Conservation (phyloP, 37 sponge, comb jelly and placozoan species). For the Haliclona indistincta region DNA sequence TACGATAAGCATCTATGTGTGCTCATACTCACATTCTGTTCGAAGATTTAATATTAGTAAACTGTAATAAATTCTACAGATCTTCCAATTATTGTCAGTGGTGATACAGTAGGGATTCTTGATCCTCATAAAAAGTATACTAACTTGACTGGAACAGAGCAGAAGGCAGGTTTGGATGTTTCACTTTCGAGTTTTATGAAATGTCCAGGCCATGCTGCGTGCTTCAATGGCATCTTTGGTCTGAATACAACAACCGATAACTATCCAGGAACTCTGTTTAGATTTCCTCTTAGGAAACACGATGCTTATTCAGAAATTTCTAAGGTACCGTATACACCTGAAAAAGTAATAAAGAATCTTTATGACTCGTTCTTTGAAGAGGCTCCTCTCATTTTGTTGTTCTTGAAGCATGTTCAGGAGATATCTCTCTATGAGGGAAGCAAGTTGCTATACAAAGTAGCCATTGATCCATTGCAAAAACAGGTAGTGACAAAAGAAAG, state of each 20-base stretch:
- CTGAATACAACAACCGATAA: not conserved
- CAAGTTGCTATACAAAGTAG: not conserved
- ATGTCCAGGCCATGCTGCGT: slow-evolving; percentile 37
- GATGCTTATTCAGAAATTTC: slow-evolving; percentile 46
- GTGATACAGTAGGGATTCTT: slow-evolving; percentile 39
- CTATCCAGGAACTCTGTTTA: slow-evolving; percentile 71
- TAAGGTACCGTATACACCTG: slow-evolving; percentile 6
- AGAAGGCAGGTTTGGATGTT: slow-evolving; percentile 18
- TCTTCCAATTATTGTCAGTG: slow-evolving; percentile 64
- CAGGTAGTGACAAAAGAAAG: not conserved
- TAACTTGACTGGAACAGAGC: not conserved
- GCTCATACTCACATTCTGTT: no score
- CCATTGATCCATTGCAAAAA: not conserved
- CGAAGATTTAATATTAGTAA: no score
- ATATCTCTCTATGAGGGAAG: slow-evolving; percentile 39
- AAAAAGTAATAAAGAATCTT: slow-evolving; percentile 30
- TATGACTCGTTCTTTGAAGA: slow-evolving; percentile 48
- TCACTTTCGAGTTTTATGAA: no score
- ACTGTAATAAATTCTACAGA: no score
- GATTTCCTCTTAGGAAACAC: slow-evolving; percentile 70
- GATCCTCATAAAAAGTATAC: slow-evolving; percentile 47
- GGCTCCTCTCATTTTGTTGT: slow-evolving; percentile 54
- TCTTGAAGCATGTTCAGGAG: slow-evolving; percentile 48
- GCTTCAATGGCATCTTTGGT: slow-evolving; percentile 35
- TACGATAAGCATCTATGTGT: no score